Base-by-base conservation (phyloP, 2,888 invertebrate species). In the Antheraea assamensis region DNA sequence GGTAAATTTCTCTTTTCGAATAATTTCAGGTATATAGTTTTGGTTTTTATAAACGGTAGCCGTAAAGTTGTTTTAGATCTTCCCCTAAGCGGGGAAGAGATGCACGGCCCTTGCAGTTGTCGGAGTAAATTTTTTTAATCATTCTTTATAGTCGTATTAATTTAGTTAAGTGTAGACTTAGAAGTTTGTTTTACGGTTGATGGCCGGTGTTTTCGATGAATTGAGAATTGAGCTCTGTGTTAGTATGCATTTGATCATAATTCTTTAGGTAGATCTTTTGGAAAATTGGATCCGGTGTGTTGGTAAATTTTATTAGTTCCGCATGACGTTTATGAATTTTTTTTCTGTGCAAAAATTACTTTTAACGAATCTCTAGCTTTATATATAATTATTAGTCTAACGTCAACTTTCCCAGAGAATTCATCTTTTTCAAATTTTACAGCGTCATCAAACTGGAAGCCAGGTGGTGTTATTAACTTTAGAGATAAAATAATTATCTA, bases 121-220 rank as follows among this genome's bases (percentile, higher is more conserved):
- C 89, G 89, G 82, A 86, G 91, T 92, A 93, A 19, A 92, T 94
- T 93, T 94, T 94, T 94, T 94, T 93, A 94, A 94, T 94, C 94
- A 93, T 94, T 90, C 86, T 94, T 94, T 94, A 94, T 94, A 90
- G 87, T 89, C 90, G 88, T 92, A 94, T 94, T 94, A 93, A 94
- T 94, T 94, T 93, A 92, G 88, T 93, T 93, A 94, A 94, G 92
- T 92, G 92, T 86, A 86, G 81, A 88, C 91, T 91, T 89, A 90
- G 42, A 82, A 85, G 84, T 85, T 85, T 89, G 89, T 84, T 90
- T 89, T 87, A 87, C 84, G 87, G 83, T 88, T 88, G 89, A 87
- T 79, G 87, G 87, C 85, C 77, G 86, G 88, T 86, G 80, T 90
- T 92, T 92, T 92, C 92, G 88, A 93, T 94, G 94, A 94, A 93